Evolutionary conservation across 2,888 invertebrate genomes (phyloP), one percentile per base, ranked within the genome.

Genomic region (Catocala nupta): DNA sequence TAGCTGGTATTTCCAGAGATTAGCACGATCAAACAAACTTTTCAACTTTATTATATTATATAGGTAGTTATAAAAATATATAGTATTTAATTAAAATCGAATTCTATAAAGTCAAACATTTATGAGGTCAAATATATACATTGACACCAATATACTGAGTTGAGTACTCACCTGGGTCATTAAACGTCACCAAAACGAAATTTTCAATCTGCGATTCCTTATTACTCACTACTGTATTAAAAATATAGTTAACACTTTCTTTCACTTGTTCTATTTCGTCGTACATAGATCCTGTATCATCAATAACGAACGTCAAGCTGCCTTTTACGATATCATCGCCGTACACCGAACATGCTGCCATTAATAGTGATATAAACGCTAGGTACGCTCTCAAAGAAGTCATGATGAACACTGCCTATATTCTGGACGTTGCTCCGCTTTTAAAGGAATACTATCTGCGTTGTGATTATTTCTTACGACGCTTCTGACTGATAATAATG

Each of bases 221-320:
- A 0, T 84, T 82, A 8, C 73, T 74, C 9, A 84, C 44, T 1
- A 90, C 87, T 0, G 85, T 83, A 56, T 91, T 83, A 64, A 91
- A 90, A 59, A 92, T 85, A 1, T 69, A 59, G 8, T 84, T 78
- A 0, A 82, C 83, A 55, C 78, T 80, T 0, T 55, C 5, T 63
- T 80, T 89, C 5, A 91, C 90, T 79, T 82, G 75, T 0, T 16
- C 42, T 16, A 92, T 90, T 58, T 91, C 91, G 39, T 83, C 11
- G 0, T 0, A 0, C 92, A 92, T 92, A 0, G 91, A 91, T 0
- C 0, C 52, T 0, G 92, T 91, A 12, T 87, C 81, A 55, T 92
- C 92, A 9, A 92, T 90, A 0, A 89, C 85, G 61, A 91, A 90
- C 0, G 85, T 81, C 7, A 92, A 77, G 77, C 89, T 90, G 25